Evolutionary conservation across 2,797 vertebrate genomes (phyloP).

Genomic region (Odontamblyopus rebecca): DNA sequence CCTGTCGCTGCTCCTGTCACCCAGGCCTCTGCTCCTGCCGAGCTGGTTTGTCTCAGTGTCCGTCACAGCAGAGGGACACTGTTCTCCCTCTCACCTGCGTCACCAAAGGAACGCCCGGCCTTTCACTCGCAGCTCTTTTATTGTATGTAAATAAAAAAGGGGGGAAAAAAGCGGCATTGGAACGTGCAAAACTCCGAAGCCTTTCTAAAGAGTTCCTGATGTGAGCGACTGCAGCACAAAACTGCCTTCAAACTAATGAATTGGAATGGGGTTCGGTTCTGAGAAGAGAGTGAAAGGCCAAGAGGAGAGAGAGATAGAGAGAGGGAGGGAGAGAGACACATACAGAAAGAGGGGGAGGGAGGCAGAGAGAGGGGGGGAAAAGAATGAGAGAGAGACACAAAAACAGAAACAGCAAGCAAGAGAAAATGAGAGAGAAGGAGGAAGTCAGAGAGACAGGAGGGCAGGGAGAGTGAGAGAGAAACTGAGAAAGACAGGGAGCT

Average conservation of each 20-base stretch:
- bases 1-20: constrained; percentile 40
- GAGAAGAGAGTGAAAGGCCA: constrained; percentile 51
- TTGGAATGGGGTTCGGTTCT: constrained; percentile 49
- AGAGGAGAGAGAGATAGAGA: constrained; percentile 18
- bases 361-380: too few relatives aligned
- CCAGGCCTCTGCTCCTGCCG: constrained; percentile 49
- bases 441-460: too few relatives aligned
- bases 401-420: too few relatives aligned
- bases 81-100: constrained; percentile 53
- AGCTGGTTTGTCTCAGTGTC: constrained; percentile 63
- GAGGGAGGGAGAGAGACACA: too few relatives aligned
- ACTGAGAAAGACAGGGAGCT: too few relatives aligned
- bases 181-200: constrained; percentile 7
- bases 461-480: too few relatives aligned
- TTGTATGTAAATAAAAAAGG: constrained; percentile 6
- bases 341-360: too few relatives aligned
- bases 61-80: constrained; percentile 41
- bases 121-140: not conserved
- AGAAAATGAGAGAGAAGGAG: too few relatives aligned
- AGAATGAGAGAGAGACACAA: too few relatives aligned
- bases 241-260: constrained; percentile 39
- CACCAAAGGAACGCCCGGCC: constrained; percentile 21
- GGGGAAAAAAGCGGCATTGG: constrained; percentile 10
- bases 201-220: constrained; percentile 12
- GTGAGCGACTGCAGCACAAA: not conserved